These are phyloP conservation scores for Jacana jacana DNA, from an alignment of 2,113 vertebrate species.

Conservation along the genomic window DNA sequence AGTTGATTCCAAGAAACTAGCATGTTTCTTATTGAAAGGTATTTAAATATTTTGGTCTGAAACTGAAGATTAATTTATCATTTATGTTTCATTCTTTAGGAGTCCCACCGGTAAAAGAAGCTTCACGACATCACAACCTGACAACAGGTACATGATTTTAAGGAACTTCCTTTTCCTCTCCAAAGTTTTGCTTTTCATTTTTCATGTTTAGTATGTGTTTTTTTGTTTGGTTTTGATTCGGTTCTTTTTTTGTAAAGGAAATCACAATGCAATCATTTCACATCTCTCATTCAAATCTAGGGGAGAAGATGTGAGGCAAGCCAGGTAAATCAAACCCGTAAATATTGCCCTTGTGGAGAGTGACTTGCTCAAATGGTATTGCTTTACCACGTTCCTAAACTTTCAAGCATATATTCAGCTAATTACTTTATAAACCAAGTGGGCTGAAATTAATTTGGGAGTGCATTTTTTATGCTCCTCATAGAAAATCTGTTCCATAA, in stretches of 20 bases:
- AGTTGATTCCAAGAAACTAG: neutral
- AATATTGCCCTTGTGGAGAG: neutral
- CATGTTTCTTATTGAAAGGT: neutral
- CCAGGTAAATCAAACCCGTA: neutral
- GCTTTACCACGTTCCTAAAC: neutral
- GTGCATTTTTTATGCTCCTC: neutral
- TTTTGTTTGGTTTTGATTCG: neutral
- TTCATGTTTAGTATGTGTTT: neutral
- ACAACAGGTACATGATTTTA: conserved; percentile 64
- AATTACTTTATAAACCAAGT: neutral
- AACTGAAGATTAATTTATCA: neutral
- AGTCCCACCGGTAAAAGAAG: conserved; percentile 48
- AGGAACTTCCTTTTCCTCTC: neutral
- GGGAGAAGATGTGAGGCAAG: neutral
- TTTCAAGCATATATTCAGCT: neutral
- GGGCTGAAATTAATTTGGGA: neutral
- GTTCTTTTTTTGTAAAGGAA: neutral
- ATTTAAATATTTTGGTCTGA: neutral
- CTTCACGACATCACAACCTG: conserved; percentile 38
- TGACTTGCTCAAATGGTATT: neutral
- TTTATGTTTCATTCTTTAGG: neutral
- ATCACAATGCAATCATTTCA: neutral
- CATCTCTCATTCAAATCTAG: neutral
- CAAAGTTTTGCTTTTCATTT: neutral
- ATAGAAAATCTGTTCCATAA: neutral